A percentile compares a stretch with the other conserved stretches of the same genome.
These are phyloP conservation scores for Amphiprion percula DNA, from an alignment of 2,113 vertebrate genomes.

Conservation along the genomic window DNA sequence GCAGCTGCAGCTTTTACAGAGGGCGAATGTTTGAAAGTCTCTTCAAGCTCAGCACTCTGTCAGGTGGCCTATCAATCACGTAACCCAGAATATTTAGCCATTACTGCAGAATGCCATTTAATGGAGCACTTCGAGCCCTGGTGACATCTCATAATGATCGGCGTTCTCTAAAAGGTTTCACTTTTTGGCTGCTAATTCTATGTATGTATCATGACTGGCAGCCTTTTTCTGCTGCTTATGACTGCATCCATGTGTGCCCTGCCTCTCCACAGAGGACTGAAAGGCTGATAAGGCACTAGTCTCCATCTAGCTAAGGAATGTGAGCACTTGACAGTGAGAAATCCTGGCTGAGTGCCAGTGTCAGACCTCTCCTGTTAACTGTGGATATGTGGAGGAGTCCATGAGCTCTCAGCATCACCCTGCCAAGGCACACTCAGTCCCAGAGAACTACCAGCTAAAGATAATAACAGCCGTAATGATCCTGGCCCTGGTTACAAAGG, in stretches of 20 bases:
- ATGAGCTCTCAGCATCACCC: conserved; percentile 64
- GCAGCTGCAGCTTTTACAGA: conserved; percentile 64
- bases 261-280: conserved; percentile 38
- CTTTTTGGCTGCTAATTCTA: conserved; percentile 14
- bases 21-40: conserved; percentile 42
- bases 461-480: conserved; percentile 69
- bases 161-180: conserved; percentile 8
- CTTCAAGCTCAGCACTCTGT: conserved; percentile 58
- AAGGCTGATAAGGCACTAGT: conserved; percentile 70
- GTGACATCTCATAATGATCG: conserved; percentile 30
- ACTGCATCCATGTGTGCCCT: conserved; percentile 30
- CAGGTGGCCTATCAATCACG: conserved; percentile 65
- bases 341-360: conserved; percentile 61
- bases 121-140: conserved; percentile 27
- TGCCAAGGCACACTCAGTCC: conserved; percentile 74
- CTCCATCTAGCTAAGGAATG: conserved; percentile 78
- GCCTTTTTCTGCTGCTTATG: conserved; percentile 24
- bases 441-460: conserved; percentile 68
- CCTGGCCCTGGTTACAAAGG: conserved; percentile 27
- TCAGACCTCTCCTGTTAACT: conserved; percentile 66
- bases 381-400: conserved; percentile 72
- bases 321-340: conserved; percentile 74
- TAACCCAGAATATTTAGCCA: conserved; percentile 31
- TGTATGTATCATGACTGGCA: conserved; percentile 15
- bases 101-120: conserved; percentile 46